These are phyloP conservation scores for Gymnothorax reevesii DNA, from an alignment of 2,797 vertebrate species.

Conservation along the genomic window DNA sequence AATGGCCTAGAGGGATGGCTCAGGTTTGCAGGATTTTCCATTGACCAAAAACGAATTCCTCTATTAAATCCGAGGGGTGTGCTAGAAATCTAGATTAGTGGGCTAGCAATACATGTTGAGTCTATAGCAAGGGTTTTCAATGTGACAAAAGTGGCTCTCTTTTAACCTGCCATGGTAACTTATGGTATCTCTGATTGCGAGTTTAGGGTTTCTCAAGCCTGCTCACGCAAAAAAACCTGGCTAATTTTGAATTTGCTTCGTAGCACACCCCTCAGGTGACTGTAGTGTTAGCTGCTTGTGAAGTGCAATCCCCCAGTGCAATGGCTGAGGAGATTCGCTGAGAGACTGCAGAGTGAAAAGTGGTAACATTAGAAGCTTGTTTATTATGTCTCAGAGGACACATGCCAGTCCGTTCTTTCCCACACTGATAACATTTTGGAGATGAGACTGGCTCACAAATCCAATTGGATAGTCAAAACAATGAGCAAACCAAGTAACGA, in stretches of 20 bases:
- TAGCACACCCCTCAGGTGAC: neutral
- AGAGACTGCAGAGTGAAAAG: neutral
- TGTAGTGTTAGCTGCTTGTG: neutral
- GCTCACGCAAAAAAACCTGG: too few species aligned
- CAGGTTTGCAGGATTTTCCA: neutral
- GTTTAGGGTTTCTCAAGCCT: too few species aligned
- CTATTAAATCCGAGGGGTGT: neutral
- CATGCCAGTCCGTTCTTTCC: neutral
- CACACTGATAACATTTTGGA: neutral
- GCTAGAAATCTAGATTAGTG: too few species aligned
- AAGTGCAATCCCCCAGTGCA: neutral
- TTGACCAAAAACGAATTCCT: neutral
- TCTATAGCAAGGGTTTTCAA: too few species aligned
- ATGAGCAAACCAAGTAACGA: neutral
- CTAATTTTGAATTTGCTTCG: too few species aligned
- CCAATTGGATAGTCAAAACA: neutral
- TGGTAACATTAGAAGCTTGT: neutral
- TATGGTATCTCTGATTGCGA: too few species aligned
- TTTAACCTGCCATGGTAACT: too few species aligned
- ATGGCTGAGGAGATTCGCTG: neutral
- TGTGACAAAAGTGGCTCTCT: too few species aligned
- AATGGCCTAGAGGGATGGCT: neutral
- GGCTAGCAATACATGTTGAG: too few species aligned
- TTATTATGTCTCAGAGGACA: neutral
- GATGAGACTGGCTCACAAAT: neutral